phyloP scores from a whole-genome alignment of 2,113 vertebrate genomes.

The Vanacampus margaritifer region DNA sequence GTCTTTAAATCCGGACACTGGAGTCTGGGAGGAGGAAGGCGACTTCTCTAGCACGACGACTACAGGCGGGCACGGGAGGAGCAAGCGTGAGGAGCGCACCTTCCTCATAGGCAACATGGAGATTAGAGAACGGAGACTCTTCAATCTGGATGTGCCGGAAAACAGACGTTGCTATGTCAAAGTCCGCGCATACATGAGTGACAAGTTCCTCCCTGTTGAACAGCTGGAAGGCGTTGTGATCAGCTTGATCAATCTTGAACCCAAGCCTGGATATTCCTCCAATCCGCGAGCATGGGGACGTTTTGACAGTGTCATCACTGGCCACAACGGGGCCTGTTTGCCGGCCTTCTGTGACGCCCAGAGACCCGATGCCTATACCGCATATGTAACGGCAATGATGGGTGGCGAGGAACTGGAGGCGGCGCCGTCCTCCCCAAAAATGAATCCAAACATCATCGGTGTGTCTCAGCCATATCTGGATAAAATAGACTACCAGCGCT shows the following conservation, averaged over 20 bases:
- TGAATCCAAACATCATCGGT: constrained; percentile 79
- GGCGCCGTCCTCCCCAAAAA: constrained; percentile 83
- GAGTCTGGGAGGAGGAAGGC: constrained; percentile 91
- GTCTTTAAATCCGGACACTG: constrained; percentile 87
- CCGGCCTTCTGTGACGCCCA: constrained; percentile 89
- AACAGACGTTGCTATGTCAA: constrained; percentile 95
- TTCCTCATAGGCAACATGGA: constrained; percentile 93
- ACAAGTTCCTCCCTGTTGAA: constrained; percentile 84
- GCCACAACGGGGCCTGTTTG: constrained; percentile 89
- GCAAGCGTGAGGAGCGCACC: constrained; percentile 86
- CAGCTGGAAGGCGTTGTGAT: constrained; percentile 92
- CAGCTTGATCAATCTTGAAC: constrained; percentile 88
- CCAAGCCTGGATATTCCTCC: constrained; percentile 81
- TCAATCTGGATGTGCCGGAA: constrained; percentile 96
- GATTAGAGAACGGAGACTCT: constrained; percentile 88
- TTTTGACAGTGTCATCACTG: constrained; percentile 94
- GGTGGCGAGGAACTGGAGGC: constrained; percentile 94
- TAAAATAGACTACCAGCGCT: constrained; percentile 85
- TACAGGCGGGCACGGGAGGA: constrained; percentile 47
- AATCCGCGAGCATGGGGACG: constrained; percentile 95
- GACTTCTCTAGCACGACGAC: constrained; percentile 66
- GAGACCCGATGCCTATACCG: constrained; percentile 84
- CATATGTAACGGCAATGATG: constrained; percentile 85
- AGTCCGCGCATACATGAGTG: constrained; percentile 90
- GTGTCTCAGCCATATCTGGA: constrained; percentile 90